Evolutionary conservation across 2,888 invertebrate species (phyloP).

Genomic region (Phorcus lineatus): DNA sequence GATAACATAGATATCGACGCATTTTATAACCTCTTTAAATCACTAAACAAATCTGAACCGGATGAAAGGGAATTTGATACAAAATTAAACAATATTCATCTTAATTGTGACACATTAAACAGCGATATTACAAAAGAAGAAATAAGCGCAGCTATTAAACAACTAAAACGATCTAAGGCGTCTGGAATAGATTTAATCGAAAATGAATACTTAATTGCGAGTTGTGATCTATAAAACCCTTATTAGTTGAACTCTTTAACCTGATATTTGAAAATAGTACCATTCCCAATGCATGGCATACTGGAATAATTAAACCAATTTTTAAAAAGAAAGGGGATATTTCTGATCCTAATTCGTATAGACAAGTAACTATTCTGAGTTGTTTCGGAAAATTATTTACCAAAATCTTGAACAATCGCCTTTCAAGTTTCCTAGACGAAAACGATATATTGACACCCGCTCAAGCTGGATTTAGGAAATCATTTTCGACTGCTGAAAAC

Average conservation of each 20-base stretch:
- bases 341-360: conserved; percentile 24
- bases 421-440: background rate
- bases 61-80: no score
- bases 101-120: background rate
- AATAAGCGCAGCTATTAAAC: background rate
- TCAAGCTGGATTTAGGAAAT: background rate
- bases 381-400: background rate
- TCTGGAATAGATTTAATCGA: background rate
- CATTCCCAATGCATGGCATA: conserved; percentile 20
- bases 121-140: conserved; percentile 11
- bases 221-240: background rate
- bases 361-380: conserved; percentile 10
- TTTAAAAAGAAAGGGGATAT: conserved; percentile 25
- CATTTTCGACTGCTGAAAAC: conserved; percentile 7
- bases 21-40: no score
- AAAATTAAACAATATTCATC: no score
- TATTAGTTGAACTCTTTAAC: conserved; percentile 20
- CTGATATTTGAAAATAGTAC: conserved; percentile 23
- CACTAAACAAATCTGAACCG: no score
- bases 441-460: background rate
- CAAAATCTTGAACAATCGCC: background rate
- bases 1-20: no score
- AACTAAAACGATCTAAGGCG: conserved; percentile 24
- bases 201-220: conserved; percentile 28
- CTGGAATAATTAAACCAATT: conserved; percentile 6